These are phyloP conservation scores for Sisor rabdophorus DNA, from an alignment of 2,113 vertebrate genomes.

Conservation along the genomic window DNA sequence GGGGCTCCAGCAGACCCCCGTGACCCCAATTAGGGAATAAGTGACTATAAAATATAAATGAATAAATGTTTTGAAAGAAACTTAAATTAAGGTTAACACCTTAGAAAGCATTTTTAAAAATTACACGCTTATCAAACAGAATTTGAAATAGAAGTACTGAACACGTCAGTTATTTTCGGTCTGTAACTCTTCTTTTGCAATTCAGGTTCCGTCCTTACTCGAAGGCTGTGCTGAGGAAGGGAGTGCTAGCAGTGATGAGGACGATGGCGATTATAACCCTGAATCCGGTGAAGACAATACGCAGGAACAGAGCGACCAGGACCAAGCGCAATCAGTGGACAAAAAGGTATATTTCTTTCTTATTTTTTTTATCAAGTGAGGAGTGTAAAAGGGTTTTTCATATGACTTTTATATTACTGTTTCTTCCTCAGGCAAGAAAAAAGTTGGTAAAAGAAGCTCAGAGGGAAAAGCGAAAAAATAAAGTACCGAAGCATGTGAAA, in stretches of 20 bases:
- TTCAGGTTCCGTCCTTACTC: conserved; percentile 86
- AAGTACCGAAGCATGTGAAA: conserved; percentile 88
- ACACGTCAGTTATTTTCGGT: not conserved
- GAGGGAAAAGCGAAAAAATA: conserved; percentile 86
- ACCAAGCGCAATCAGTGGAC: conserved; percentile 56
- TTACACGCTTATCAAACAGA: not conserved
- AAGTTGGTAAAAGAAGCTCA: conserved; percentile 87
- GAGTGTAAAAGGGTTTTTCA: not conserved
- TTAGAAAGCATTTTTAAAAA: not conserved
- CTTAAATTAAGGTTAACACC: no score
- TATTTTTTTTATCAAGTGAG: not conserved
- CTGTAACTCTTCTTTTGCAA: not conserved
- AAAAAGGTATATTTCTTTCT: conserved; percentile 75
- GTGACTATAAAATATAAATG: no score
- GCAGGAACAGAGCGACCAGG: conserved; percentile 37
- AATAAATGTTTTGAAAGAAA: no score
- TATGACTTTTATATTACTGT: not conserved
- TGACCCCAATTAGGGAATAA: no score
- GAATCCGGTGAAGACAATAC: conserved; percentile 54
- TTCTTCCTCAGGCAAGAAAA: conserved; percentile 79
- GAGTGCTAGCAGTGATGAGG: conserved; percentile 66
- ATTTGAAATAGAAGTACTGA: not conserved
- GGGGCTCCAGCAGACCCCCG: no score
- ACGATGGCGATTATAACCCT: conserved; percentile 55
- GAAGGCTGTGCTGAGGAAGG: conserved; percentile 60